phyloP scores from a whole-genome alignment of 2,888 invertebrate genomes.

The Aphelenchoides bicaudatus region DNA sequence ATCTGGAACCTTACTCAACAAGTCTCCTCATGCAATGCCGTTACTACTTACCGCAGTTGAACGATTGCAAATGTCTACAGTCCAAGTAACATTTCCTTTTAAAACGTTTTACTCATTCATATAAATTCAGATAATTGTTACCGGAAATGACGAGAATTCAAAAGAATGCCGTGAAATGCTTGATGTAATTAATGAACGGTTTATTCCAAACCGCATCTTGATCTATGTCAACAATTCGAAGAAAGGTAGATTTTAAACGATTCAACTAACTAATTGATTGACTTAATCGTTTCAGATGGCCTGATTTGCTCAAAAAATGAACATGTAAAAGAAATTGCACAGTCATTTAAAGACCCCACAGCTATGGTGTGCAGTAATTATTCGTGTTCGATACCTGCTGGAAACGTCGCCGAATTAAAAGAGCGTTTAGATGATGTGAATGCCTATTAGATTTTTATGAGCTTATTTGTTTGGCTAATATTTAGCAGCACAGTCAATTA shows the following conservation, averaged over 20 bases:
- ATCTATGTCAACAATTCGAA: slow-evolving; percentile 25
- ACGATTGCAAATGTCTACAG: neutral
- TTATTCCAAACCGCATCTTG: slow-evolving; percentile 28
- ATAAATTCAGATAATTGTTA: neutral
- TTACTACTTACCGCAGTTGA: slow-evolving; percentile 9
- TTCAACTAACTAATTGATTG: neutral
- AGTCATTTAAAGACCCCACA: slow-evolving; percentile 20
- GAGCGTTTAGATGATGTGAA: slow-evolving; percentile 26
- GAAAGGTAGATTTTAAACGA: neutral
- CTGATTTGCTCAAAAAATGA: slow-evolving; percentile 22
- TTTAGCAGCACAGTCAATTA: too few species aligned
- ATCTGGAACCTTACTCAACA: slow-evolving; percentile 63
- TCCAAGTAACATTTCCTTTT: neutral
- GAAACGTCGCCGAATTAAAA: slow-evolving; percentile 27
- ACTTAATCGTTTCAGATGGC: neutral
- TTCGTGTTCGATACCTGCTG: slow-evolving; percentile 31
- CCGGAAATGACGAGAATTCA: slow-evolving; percentile 16
- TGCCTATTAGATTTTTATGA: too few species aligned
- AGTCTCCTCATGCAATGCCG: slow-evolving; percentile 2
- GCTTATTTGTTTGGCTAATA: too few species aligned
- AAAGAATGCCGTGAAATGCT: slow-evolving; percentile 22
- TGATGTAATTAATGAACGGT: slow-evolving; percentile 21
- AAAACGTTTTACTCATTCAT: neutral
- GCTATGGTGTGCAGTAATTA: slow-evolving; percentile 25
- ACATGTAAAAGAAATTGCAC: slow-evolving; percentile 28